Conservation (phyloP, 2,888 invertebrate genomes). For the Erannis defoliaria region DNA sequence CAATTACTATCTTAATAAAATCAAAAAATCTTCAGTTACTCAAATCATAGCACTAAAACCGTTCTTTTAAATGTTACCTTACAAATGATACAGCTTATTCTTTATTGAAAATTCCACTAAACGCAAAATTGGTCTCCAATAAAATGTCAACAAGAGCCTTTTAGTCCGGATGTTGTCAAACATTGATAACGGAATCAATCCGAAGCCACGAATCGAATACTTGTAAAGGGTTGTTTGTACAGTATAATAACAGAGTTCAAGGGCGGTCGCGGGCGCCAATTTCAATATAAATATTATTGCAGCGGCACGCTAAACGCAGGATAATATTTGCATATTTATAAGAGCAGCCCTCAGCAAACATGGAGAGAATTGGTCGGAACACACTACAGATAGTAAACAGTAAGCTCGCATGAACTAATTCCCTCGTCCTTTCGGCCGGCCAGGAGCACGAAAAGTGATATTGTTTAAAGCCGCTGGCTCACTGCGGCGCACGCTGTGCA, state of each 20-base stretch:
- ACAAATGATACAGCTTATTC: background rate
- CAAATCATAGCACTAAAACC: background rate
- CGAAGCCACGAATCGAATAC: slow-evolving; percentile 54
- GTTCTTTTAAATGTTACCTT: background rate
- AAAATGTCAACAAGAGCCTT: slow-evolving; percentile 54
- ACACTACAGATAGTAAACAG: slow-evolving; percentile 13
- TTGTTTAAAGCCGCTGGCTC: no score
- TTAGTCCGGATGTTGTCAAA: slow-evolving; percentile 62
- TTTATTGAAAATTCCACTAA: slow-evolving; percentile 2
- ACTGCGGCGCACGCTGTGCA: no score
- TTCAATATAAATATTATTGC: slow-evolving; percentile 84
- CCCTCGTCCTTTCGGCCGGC: no score
- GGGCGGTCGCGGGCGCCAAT: slow-evolving; percentile 70
- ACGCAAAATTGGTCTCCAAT: slow-evolving; percentile 17
- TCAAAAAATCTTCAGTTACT: no score
- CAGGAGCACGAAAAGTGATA: no score
- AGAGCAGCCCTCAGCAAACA: slow-evolving; percentile 80
- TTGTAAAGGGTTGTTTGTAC: slow-evolving; percentile 70
- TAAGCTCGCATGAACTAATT: slow-evolving; percentile 3
- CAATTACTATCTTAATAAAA: no score
- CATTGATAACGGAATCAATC: slow-evolving; percentile 62
- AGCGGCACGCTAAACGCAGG: slow-evolving; percentile 77
- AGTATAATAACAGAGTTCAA: slow-evolving; percentile 79
- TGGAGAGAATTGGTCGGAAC: slow-evolving; percentile 72
- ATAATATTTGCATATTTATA: slow-evolving; percentile 85